Conservation (phyloP, 2,113 vertebrate species). For the Orthonyx spaldingii region DNA sequence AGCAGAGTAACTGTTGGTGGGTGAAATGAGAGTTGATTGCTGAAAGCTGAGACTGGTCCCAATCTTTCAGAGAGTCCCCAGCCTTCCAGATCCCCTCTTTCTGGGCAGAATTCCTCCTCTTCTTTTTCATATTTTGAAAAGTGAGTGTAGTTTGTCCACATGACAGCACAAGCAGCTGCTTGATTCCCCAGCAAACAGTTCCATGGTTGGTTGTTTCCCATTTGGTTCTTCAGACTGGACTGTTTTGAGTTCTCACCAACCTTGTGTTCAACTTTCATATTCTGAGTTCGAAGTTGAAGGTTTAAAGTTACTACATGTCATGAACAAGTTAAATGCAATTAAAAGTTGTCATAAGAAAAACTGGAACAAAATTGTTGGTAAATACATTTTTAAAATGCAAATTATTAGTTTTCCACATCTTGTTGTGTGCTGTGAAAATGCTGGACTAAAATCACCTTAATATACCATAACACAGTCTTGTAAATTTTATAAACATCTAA, state of each 20-base stretch:
- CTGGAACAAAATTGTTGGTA: background rate
- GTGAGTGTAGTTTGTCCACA: background rate
- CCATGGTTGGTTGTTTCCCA: background rate
- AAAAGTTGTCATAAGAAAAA: background rate
- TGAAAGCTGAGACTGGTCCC: background rate
- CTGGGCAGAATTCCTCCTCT: background rate
- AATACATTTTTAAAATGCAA: background rate
- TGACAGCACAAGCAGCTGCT: background rate
- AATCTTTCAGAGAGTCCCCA: background rate
- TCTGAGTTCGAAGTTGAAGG: background rate
- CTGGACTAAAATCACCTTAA: background rate
- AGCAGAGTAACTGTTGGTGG: background rate
- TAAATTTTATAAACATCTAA: background rate
- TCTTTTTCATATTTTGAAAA: background rate
- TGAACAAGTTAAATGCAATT: background rate
- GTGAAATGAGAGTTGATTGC: background rate
- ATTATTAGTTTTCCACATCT: background rate
- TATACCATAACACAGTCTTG: background rate
- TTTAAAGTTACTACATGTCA: background rate
- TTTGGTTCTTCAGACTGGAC: background rate
- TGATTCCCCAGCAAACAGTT: background rate
- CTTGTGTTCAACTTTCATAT: background rate
- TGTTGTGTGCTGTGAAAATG: background rate
- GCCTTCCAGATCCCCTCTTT: background rate
- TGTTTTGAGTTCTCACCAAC: background rate